These are phyloP conservation scores for Pocota personata DNA, from an alignment of 2,888 invertebrate genomes.

Conservation along the genomic window DNA sequence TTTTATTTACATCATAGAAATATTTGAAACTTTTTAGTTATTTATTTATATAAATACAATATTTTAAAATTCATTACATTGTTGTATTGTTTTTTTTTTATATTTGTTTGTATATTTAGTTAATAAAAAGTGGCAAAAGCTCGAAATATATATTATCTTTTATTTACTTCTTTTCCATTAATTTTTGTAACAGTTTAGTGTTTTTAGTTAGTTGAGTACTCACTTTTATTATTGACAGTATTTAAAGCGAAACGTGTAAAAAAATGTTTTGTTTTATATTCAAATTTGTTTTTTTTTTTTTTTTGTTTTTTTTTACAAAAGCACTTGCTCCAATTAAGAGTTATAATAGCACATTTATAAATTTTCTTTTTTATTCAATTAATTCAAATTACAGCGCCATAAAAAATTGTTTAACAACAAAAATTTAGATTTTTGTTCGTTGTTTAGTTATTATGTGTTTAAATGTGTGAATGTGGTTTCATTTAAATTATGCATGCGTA, in stretches of 20 bases:
- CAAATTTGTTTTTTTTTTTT: constrained; percentile 24
- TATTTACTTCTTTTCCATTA: constrained; percentile 44
- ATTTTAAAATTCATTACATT: constrained; percentile 62
- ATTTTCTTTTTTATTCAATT: constrained; percentile 20
- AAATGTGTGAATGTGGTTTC: constrained; percentile 9
- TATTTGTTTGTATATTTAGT: constrained; percentile 64
- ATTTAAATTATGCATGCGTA: constrained; percentile 38
- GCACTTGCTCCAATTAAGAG: constrained; percentile 50
- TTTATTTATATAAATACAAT: constrained; percentile 59
- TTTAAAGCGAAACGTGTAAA: constrained; percentile 69
- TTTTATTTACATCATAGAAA: constrained; percentile 54
- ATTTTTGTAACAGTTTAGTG: constrained; percentile 53
- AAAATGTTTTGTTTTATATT: constrained; percentile 39
- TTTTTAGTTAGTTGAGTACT: constrained; percentile 64
- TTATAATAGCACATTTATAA: constrained; percentile 60
- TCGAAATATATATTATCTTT: constrained; percentile 73
- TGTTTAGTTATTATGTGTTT: constrained; percentile 42
- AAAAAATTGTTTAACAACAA: constrained; percentile 49
- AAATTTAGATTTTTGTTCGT: constrained; percentile 62
- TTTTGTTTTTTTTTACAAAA: constrained; percentile 57
- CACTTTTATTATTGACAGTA: constrained; percentile 58
- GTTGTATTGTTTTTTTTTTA: constrained; percentile 33
- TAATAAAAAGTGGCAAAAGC: constrained; percentile 75
- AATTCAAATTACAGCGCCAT: constrained; percentile 28
- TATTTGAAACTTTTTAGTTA: constrained; percentile 43